phyloP scores from a whole-genome alignment of 2,113 vertebrate species.

The Alouatta palliata region DNA sequence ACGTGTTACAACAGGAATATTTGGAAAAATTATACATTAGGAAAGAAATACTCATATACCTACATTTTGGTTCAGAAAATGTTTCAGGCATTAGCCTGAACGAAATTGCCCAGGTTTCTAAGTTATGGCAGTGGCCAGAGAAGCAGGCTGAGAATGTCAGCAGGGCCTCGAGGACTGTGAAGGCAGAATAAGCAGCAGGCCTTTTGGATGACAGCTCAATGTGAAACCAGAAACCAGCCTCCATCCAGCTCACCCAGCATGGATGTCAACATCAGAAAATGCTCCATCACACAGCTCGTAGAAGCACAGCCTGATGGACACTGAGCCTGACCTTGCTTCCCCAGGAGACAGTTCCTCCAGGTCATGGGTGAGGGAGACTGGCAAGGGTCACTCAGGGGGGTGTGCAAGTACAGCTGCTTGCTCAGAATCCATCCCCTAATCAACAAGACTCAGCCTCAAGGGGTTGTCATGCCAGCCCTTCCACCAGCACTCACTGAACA shows the following conservation, averaged over 20 bases:
- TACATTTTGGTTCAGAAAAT: slow-evolving; percentile 47
- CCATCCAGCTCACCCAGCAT: neutral
- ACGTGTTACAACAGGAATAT: neutral
- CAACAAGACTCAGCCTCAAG: slow-evolving; percentile 71
- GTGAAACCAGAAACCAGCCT: slow-evolving; percentile 48
- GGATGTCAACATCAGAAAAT: slow-evolving; percentile 73
- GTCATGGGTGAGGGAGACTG: slow-evolving; percentile 72
- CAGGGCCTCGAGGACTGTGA: neutral
- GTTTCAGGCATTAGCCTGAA: neutral
- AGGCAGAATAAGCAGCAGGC: slow-evolving; percentile 33
- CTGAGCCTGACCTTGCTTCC: slow-evolving; percentile 56
- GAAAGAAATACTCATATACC: neutral
- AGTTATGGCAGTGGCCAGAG: neutral
- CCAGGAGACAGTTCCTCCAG: slow-evolving; percentile 63
- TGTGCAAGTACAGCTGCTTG: slow-evolving; percentile 61
- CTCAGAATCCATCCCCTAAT: slow-evolving; percentile 71
- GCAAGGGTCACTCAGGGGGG: slow-evolving; percentile 69
- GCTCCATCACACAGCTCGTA: slow-evolving; percentile 67
- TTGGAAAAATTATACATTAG: slow-evolving; percentile 45
- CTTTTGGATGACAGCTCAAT: slow-evolving; percentile 69
- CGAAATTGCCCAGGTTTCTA: neutral
- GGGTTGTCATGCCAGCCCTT: slow-evolving; percentile 66
- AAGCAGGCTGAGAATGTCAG: slow-evolving; percentile 7
- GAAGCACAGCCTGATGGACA: slow-evolving; percentile 68
- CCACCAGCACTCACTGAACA: slow-evolving; percentile 43